Percentiles rank a stretch among this genome's conserved stretches.
These are phyloP conservation scores for Tyto alba DNA, from an alignment of 2,113 vertebrate species.

Conservation along the genomic window DNA sequence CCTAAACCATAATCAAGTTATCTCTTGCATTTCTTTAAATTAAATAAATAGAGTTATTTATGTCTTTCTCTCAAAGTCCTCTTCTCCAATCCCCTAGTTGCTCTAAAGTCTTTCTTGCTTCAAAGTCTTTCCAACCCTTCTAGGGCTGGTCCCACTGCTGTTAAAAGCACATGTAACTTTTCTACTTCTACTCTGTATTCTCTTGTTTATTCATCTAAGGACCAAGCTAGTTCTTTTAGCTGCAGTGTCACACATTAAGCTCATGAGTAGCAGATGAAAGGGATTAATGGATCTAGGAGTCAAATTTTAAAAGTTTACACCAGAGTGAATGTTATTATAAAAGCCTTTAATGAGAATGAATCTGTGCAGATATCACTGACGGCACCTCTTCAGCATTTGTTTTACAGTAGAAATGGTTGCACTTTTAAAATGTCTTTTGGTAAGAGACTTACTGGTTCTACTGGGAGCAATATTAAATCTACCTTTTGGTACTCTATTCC, in stretches of 20 bases:
- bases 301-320: slow-evolving; percentile 47
- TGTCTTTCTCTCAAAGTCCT: neutral
- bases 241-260: neutral
- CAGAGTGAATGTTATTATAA: slow-evolving; percentile 25
- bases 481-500: slow-evolving; percentile 3
- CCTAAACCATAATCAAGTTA: neutral
- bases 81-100: neutral
- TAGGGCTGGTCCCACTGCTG: neutral
- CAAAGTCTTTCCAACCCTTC: neutral
- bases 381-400: slow-evolving; percentile 17
- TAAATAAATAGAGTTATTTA: neutral
- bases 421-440: slow-evolving; percentile 20
- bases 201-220: neutral
- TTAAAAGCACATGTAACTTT: neutral
- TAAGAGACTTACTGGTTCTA: slow-evolving; percentile 19
- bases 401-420: slow-evolving; percentile 29
- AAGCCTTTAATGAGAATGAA: slow-evolving; percentile 42
- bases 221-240: neutral
- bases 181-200: neutral
- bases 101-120: neutral
- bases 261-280: neutral
- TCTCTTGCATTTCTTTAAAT: neutral
- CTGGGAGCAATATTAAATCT: neutral
- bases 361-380: slow-evolving; percentile 42
- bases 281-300: slow-evolving; percentile 26